Base-by-base conservation (phyloP, 1,140 invertebrate species). In the Panonychus citri region DNA sequence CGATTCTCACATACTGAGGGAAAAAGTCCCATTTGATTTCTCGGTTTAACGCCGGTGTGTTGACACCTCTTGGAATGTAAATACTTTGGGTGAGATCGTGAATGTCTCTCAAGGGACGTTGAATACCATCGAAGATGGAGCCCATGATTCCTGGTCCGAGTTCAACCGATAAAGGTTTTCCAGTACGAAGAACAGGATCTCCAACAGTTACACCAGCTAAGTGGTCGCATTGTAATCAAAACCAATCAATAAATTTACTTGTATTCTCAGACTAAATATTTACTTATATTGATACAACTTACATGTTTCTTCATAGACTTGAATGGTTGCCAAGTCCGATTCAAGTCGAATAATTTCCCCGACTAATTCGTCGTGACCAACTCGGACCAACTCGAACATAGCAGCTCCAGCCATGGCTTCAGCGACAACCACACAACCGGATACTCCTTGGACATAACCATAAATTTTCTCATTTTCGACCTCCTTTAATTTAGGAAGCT, bases 321-420 rank as follows among this genome's bases (percentile, higher is more conserved):
- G 91, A 70, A 99, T 98, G 58, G 95, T 99, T 49, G 95, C 95
- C 82, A 94, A 90, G 70, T 98, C 94, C 57, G 91, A 91, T 74
- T 99, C 94, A 56, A 99, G 76, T 71, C 94, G 39, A 74, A 99
- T 99, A 70, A 99, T 99, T 75, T 99, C 95, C 60, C 95, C 95
- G 2, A 99, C 95, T 62, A 99, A 74, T 72, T 98, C 91, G 62
- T 81, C 79, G 71, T 99, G 94, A 17, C 95, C 95, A 10, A 99
- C 95, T 66, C 95, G 80, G 53, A 99, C 95, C 73, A 99, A 71
- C 72, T 99, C 95, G 79, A 98, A 98, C 93, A 99, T 99, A 77
- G 94, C 94, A 13, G 94, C 87, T 60, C 95, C 95, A 59, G 89
- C 82, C 95, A 99, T 99, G 67, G 86, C 85, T 71, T 97, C 89